Percentiles rank a stretch among this genome's conserved stretches.
Evolutionary conservation across 2,888 invertebrate species (phyloP).

Genomic region (Caenorhabditis zanzibari): DNA sequence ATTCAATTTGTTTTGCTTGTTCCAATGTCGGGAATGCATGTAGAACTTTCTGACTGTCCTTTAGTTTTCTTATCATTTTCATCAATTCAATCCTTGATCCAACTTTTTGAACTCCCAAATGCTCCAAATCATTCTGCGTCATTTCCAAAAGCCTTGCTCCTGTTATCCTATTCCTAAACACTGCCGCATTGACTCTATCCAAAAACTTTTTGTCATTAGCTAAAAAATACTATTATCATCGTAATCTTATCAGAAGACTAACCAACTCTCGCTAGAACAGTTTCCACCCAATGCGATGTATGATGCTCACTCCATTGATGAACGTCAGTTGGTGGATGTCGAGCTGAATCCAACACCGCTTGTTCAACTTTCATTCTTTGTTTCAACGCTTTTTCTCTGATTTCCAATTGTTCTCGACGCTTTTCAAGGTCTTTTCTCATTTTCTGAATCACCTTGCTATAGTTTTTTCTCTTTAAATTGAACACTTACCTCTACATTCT

Average conservation of each 20-base stretch:
- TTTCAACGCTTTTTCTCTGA: conserved; percentile 73
- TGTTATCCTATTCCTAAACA: conserved; percentile 76
- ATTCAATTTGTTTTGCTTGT: conserved; percentile 58
- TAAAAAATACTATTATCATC: not conserved
- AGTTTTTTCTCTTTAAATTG: not conserved
- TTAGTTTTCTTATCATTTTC: conserved; percentile 60
- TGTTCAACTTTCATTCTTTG: conserved; percentile 65
- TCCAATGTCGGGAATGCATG: conserved; percentile 69
- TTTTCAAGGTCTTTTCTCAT: conserved; percentile 73
- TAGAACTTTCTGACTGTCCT: conserved; percentile 56
- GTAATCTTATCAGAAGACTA: not conserved
- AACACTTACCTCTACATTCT: conserved; percentile 67
- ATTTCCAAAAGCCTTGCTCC: conserved; percentile 76
- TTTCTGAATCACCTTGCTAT: conserved; percentile 68
- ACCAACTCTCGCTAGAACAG: conserved; percentile 61
- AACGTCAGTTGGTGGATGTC: conserved; percentile 70
- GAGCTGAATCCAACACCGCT: conserved; percentile 57
- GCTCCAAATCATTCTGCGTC: conserved; percentile 76
- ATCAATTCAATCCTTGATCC: conserved; percentile 67
- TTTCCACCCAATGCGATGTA: conserved; percentile 76
- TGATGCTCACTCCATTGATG: conserved; percentile 77
- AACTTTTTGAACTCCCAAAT: conserved; percentile 71
- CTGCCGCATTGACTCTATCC: conserved; percentile 70
- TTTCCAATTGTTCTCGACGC: conserved; percentile 74
- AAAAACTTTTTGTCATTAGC: conserved; percentile 71